These are phyloP conservation scores for Pachyramphus minor DNA, from an alignment of 2,113 vertebrate species.

Conservation along the genomic window DNA sequence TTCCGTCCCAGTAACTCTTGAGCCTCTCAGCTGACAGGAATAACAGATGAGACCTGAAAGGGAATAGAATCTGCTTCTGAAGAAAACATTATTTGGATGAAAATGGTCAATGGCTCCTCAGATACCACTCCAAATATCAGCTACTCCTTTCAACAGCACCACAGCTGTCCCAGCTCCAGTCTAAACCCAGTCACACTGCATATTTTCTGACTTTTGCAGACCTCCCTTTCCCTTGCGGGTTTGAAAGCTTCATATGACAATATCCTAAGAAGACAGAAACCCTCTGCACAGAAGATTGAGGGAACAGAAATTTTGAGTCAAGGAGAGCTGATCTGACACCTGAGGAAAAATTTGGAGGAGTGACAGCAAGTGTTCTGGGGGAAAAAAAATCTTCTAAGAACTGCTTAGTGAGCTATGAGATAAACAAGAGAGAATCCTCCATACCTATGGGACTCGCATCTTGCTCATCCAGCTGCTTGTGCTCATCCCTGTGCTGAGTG, in stretches of 20 bases:
- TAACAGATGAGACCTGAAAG: not conserved
- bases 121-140: not conserved
- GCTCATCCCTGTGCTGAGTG: not conserved
- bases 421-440: not conserved
- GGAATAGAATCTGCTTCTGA: not conserved
- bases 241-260: not conserved
- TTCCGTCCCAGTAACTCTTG: not conserved
- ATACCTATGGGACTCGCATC: not conserved
- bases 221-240: not conserved
- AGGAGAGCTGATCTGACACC: not conserved
- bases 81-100: not conserved
- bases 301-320: not conserved
- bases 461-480: not conserved
- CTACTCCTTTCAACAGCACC: not conserved
- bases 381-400: not conserved
- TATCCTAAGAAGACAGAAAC: not conserved
- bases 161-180: not conserved
- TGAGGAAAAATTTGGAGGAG: not conserved
- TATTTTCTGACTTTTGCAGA: not conserved
- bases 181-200: not conserved
- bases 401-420: not conserved
- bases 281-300: not conserved
- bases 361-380: not conserved
- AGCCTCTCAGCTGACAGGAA: not conserved
- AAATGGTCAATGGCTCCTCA: not conserved